Evolutionary conservation across 2,888 invertebrate species (phyloP).

Genomic region (Drosophila planitibia): DNA sequence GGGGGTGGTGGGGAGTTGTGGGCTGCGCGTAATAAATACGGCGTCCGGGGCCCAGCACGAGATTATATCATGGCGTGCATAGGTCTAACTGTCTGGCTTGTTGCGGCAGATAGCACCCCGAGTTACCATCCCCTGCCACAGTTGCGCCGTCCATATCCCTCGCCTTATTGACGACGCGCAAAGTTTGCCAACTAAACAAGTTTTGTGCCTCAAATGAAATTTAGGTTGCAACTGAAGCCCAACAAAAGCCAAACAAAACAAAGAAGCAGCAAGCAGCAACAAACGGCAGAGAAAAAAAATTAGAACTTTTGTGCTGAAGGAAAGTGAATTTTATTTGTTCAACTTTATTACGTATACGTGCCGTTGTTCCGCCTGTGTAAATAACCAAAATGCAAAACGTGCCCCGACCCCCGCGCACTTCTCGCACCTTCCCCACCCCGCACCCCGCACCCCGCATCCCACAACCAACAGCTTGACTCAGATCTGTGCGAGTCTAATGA

Average conservation of each 20-base stretch:
- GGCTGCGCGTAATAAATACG: slow-evolving; percentile 66
- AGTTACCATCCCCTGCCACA: not conserved
- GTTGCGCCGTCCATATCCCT: slow-evolving; percentile 35
- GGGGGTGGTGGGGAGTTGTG: slow-evolving; percentile 28
- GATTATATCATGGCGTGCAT: slow-evolving; percentile 77
- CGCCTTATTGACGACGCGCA: slow-evolving; percentile 78
- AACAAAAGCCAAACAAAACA: slow-evolving; percentile 77
- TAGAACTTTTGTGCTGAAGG: slow-evolving; percentile 76
- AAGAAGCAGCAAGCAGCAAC: slow-evolving; percentile 42
- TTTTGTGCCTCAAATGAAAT: slow-evolving; percentile 81
- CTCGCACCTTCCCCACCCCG: slow-evolving; percentile 15
- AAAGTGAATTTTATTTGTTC: slow-evolving; percentile 81
- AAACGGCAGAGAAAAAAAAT: slow-evolving; percentile 61
- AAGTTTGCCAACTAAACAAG: slow-evolving; percentile 81
- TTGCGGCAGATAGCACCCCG: slow-evolving; percentile 24
- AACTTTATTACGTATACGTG: slow-evolving; percentile 82
- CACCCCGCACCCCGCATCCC: slow-evolving; percentile 9
- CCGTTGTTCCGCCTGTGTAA: slow-evolving; percentile 74
- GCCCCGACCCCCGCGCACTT: slow-evolving; percentile 9
- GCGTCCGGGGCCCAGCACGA: slow-evolving; percentile 38
- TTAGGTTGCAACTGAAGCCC: slow-evolving; percentile 82
- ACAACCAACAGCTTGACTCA: slow-evolving; percentile 18
- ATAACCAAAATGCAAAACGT: slow-evolving; percentile 79
- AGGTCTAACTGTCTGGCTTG: slow-evolving; percentile 69
- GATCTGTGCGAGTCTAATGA: slow-evolving; percentile 66